phyloP scores from a whole-genome alignment of 2,888 invertebrate species.

The Spilarctia lutea region DNA sequence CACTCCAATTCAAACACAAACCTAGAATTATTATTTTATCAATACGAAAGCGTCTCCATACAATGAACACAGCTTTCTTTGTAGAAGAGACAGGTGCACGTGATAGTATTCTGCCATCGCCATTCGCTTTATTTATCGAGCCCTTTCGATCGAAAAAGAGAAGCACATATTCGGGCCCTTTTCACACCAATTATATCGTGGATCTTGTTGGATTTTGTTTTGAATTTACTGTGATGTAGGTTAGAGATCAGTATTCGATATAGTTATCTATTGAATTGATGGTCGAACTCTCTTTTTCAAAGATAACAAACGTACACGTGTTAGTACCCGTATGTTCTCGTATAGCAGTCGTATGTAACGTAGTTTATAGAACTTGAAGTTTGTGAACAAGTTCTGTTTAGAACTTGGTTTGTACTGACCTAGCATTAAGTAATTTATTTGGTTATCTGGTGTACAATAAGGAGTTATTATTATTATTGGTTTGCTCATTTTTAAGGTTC shows the following conservation, averaged over 20 bases:
- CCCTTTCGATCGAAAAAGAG: constrained; percentile 65
- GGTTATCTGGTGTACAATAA: too few relatives aligned
- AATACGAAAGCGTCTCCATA: constrained; percentile 56
- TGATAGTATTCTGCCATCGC: constrained; percentile 73
- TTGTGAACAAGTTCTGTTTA: too few relatives aligned
- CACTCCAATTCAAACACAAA: background rate
- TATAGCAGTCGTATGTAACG: background rate
- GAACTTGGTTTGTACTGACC: too few relatives aligned
- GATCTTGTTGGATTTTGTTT: constrained; percentile 39
- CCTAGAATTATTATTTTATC: constrained; percentile 6
- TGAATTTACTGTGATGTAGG: constrained; percentile 48
- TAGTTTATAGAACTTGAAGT: background rate
- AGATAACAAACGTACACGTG: background rate
- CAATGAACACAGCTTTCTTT: constrained; percentile 50
- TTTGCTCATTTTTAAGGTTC: too few relatives aligned
- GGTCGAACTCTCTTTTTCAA: constrained; percentile 12
- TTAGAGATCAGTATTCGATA: constrained; percentile 27
- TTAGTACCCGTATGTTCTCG: background rate
- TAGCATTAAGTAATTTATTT: too few relatives aligned
- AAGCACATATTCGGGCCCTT: constrained; percentile 59
- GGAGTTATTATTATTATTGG: too few relatives aligned
- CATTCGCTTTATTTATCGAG: constrained; percentile 76
- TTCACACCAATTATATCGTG: constrained; percentile 63
- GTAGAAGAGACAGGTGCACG: constrained; percentile 80
- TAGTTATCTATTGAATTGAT: constrained; percentile 18